These are phyloP conservation scores for Ephialtes manifestator DNA, from an alignment of 2,888 invertebrate genomes.

Conservation along the genomic window DNA sequence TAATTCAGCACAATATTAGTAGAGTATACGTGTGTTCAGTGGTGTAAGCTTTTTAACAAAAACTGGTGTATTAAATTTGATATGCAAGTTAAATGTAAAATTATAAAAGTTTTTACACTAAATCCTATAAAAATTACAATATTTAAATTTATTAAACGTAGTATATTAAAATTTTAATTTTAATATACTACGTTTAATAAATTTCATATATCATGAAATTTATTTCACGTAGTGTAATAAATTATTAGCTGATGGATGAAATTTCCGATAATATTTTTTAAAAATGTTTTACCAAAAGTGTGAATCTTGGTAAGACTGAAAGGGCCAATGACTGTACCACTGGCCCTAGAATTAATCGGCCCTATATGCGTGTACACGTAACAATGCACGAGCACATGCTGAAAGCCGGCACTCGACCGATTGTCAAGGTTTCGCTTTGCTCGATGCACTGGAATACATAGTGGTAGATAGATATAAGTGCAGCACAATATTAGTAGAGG, in stretches of 20 bases:
- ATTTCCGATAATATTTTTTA: no score
- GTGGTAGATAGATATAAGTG: background rate
- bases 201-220: no score
- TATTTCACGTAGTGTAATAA: background rate
- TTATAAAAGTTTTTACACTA: no score
- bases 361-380: background rate
- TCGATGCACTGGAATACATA: constrained; percentile 36
- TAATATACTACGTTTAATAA: no score
- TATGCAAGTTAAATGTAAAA: no score
- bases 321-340: no score
- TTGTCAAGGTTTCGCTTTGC: constrained; percentile 44
- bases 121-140: no score
- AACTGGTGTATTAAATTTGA: no score
- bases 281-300: no score
- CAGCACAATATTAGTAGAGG: background rate
- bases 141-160: background rate
- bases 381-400: constrained; percentile 19
- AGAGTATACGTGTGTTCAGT: background rate
- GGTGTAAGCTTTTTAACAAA: no score
- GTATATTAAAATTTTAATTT: no score
- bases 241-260: background rate
- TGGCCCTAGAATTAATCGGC: background rate
- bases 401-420: constrained; percentile 17
- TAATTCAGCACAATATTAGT: background rate
- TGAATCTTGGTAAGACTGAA: no score